These are phyloP conservation scores for Eutolmus rufibarbis DNA, from an alignment of 2,888 invertebrate genomes.

Conservation along the genomic window DNA sequence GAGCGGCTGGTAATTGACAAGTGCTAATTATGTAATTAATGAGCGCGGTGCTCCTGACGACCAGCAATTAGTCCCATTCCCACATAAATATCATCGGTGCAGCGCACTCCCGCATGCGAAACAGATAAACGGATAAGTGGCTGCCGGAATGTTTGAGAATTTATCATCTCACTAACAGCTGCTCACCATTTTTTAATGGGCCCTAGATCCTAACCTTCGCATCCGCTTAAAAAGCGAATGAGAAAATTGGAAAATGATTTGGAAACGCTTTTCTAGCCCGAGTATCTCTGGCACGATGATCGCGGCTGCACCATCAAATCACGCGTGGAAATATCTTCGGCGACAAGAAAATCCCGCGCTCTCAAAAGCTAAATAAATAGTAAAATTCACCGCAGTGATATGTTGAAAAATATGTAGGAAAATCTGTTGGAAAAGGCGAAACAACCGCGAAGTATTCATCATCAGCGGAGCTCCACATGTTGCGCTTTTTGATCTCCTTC, in stretches of 20 bases:
- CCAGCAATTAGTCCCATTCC: background rate
- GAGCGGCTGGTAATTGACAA: background rate
- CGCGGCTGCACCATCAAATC: background rate
- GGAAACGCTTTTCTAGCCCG: background rate
- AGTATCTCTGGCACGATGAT: background rate
- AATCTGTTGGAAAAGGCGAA: background rate
- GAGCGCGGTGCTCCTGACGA: background rate
- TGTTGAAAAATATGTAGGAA: background rate
- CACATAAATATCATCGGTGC: background rate
- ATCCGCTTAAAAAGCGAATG: background rate
- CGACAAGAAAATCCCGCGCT: background rate
- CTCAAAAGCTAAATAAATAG: background rate
- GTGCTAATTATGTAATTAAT: background rate
- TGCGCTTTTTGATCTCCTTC: background rate
- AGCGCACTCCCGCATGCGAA: background rate
- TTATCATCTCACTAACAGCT: background rate
- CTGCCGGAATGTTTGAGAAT: background rate
- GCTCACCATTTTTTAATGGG: background rate
- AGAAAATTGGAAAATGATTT: background rate
- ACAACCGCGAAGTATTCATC: background rate
- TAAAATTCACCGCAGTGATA: background rate
- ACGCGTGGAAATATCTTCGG: background rate
- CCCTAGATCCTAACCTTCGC: background rate
- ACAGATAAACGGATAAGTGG: background rate
- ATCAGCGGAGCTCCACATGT: background rate